Evolutionary conservation across 2,888 invertebrate genomes (phyloP), one percentile per base, ranked within the genome.

Genomic region (Eupithecia inturbata): DNA sequence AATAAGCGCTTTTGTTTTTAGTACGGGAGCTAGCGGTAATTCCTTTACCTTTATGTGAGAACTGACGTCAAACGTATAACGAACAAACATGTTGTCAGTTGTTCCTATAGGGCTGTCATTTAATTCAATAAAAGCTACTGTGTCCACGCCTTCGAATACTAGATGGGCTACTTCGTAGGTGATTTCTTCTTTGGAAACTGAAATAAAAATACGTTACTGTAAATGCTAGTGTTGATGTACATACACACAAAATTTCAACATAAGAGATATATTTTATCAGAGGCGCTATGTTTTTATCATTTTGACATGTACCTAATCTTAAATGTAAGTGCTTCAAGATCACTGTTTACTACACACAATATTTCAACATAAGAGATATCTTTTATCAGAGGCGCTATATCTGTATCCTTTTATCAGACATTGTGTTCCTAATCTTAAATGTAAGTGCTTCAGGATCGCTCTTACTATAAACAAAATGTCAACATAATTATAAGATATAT

Each of bases 91-190:
- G 87, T 99, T 98, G 79, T 96, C 94, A 0, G 96, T 95, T 41
- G 87, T 86, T 1, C 97, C 97, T 60, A 98, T 86, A 0, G 92
- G 85, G 31, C 93, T 82, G 19, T 95, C 95, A 89, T 99, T 99
- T 16, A 99, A 77, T 81, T 91, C 95, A 63, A 99, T 93, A n/a
- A 91, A 95, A 3, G 98, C 95, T 74, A 97, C 95, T 0, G 99
- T 98, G 87, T 99, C 99, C 66, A 99, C 88, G 1, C 99, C 99
- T 82, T 98, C 96, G 74, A 98, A 96, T 7, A 97, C 96, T 72
- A 99, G 86, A 78, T 88, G 87, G 1, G 86, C 85, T 22, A 87
- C 84, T 36, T 78, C 78, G 53, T 82, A 79, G 9, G 76, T 77
- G 12, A 92, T 78, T 22, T 88, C 82, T 26, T 88, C 82, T 19